phyloP scores from a whole-genome alignment of 1,140 invertebrate species.

The Pseudomyrmex concolor region DNA sequence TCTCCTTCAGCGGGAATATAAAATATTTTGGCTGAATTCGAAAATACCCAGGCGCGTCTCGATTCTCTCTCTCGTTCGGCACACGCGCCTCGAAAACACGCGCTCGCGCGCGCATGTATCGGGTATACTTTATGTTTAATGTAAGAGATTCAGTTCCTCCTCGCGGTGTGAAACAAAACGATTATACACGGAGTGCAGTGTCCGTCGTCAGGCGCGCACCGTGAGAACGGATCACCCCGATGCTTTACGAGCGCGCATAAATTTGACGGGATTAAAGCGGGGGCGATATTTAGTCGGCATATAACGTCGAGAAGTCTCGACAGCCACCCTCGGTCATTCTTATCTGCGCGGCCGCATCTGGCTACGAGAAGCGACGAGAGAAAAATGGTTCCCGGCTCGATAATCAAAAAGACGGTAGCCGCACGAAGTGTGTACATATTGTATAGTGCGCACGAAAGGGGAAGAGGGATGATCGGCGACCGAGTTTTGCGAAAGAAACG shows the following conservation, averaged over 20 bases:
- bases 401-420: slow-evolving; percentile 77
- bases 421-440: slow-evolving; percentile 19
- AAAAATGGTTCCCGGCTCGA: slow-evolving; percentile 74
- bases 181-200: no score
- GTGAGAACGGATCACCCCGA: slow-evolving; percentile 41
- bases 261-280: slow-evolving; percentile 66
- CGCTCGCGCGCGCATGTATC: background rate
- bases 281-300: slow-evolving; percentile 76
- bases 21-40: background rate
- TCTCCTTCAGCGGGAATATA: slow-evolving; percentile 3
- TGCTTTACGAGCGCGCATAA: slow-evolving; percentile 64
- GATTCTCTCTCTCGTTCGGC: background rate
- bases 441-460: no score
- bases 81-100: background rate
- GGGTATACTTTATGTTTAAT: background rate
- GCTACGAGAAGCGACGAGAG: slow-evolving; percentile 52
- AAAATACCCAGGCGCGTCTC: background rate
- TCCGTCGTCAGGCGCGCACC: slow-evolving; percentile 24
- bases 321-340: slow-evolving; percentile 77
- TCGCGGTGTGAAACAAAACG: background rate
- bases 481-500: slow-evolving; percentile 1
- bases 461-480: slow-evolving; percentile 1
- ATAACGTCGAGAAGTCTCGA: slow-evolving; percentile 75
- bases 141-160: background rate
- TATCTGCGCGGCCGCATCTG: slow-evolving; percentile 75